Conservation (phyloP, 2,113 vertebrate species). For the Melanotaenia duboulayi region DNA sequence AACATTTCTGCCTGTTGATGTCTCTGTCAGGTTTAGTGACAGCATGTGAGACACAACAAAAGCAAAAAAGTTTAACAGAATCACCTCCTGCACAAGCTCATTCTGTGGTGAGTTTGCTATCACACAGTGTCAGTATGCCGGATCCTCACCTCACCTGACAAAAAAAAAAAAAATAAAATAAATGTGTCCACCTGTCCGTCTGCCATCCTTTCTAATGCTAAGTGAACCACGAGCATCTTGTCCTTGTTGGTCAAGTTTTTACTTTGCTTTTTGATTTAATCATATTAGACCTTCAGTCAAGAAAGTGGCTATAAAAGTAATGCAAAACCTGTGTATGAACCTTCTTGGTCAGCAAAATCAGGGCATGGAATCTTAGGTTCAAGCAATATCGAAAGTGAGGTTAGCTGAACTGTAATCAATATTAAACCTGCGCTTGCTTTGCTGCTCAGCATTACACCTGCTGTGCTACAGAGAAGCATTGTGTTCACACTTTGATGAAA, state of each 20-base stretch:
- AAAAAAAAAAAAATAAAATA: no score
- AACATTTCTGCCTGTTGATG: no score
- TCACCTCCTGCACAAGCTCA: slow-evolving; percentile 4
- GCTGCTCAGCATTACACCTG: slow-evolving; percentile 24
- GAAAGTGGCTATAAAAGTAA: slow-evolving; percentile 32
- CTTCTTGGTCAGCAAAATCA: slow-evolving; percentile 53
- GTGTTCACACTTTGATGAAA: slow-evolving; percentile 24
- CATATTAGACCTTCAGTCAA: slow-evolving; percentile 22
- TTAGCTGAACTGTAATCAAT: slow-evolving; percentile 54
- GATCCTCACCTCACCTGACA: no score
- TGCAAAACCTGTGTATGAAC: slow-evolving; percentile 39
- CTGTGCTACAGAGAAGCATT: not conserved
- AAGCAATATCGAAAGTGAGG: slow-evolving; percentile 30
- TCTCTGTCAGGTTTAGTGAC: no score
- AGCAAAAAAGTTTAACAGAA: not conserved
- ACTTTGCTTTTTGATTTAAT: slow-evolving; percentile 15
- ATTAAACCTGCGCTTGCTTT: slow-evolving; percentile 33
- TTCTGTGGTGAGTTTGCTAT: not conserved
- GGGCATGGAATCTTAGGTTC: slow-evolving; percentile 30
- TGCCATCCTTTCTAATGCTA: no score
- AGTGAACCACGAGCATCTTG: no score
- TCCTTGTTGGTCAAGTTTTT: no score
- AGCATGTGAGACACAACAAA: not conserved
- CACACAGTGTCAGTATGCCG: no score
- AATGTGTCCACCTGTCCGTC: no score